A percentile compares a stretch with the other conserved stretches of the same genome.
These are phyloP conservation scores for Epinephelus malabaricus DNA, from an alignment of 2,797 vertebrate species.

Conservation along the genomic window DNA sequence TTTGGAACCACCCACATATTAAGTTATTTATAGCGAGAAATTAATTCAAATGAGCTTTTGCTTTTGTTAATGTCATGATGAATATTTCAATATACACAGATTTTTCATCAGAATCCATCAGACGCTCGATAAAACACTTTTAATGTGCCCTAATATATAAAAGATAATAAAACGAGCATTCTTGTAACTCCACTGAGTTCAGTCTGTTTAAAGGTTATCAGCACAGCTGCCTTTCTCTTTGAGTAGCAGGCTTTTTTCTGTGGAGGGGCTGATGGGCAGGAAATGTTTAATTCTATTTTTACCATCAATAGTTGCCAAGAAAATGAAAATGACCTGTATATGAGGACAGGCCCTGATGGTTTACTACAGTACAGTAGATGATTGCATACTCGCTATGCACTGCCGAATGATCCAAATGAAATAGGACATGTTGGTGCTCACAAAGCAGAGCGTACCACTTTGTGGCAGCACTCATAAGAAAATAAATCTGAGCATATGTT, in stretches of 20 bases:
- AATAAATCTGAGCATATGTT: conserved; percentile 76
- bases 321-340: conserved; percentile 52
- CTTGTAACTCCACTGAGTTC: conserved; percentile 1
- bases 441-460: conserved; percentile 60
- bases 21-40: conserved; percentile 49
- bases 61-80: conserved; percentile 48
- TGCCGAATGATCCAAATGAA: conserved; percentile 64
- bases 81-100: conserved; percentile 44
- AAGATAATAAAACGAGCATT: conserved; percentile 13
- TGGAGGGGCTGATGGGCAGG: conserved; percentile 18
- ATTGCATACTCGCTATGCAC: not conserved
- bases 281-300: conserved; percentile 65
- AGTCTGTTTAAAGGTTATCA: conserved; percentile 48
- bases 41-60: conserved; percentile 25
- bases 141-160: conserved; percentile 26
- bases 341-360: conserved; percentile 29
- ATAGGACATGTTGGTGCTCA: conserved; percentile 55
- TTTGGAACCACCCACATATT: conserved; percentile 44
- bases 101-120: conserved; percentile 33
- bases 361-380: conserved; percentile 36
- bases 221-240: conserved; percentile 44
- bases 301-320: conserved; percentile 39
- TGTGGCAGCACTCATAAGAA: conserved; percentile 63
- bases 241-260: conserved; percentile 22
- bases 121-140: conserved; percentile 24